phyloP scores from a whole-genome alignment of 2,797 vertebrate species.

The Stomatorhinus walkeri region DNA sequence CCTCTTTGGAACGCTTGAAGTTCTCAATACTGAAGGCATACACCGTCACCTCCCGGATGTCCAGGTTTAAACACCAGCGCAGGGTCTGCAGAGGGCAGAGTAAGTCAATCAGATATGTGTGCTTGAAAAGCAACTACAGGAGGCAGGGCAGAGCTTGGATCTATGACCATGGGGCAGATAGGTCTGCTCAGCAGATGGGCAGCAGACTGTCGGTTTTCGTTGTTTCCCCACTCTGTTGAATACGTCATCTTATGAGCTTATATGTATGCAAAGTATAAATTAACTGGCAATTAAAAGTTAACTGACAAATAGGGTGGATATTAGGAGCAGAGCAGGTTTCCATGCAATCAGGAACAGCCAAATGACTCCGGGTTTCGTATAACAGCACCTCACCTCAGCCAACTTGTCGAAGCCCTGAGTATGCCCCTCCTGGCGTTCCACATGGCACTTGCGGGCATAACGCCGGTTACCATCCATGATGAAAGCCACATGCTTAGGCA shows the following conservation, averaged over 20 bases:
- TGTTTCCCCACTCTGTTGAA: not conserved
- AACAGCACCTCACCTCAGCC: conserved; percentile 69
- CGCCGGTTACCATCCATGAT: conserved; percentile 98
- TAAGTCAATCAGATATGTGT: not conserved
- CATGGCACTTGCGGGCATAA: conserved; percentile 83
- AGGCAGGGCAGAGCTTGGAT: not conserved
- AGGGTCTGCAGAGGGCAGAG: conserved; percentile 64
- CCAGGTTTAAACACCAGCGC: conserved; percentile 89
- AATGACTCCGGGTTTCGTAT: not conserved
- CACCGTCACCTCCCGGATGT: conserved; percentile 87
- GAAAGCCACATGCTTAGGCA: conserved; percentile 93
- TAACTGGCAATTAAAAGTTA: not conserved
- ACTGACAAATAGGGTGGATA: not conserved
- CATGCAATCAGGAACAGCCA: not conserved
- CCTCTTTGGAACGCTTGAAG: conserved; percentile 87
- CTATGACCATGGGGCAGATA: not conserved
- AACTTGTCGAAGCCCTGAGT: conserved; percentile 92
- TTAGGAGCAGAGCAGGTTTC: not conserved
- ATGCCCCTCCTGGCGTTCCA: conserved; percentile 85
- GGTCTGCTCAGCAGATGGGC: not conserved
- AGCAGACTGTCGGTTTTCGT: not conserved
- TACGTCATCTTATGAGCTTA: not conserved
- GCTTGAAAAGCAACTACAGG: not conserved
- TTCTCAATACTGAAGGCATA: conserved; percentile 99
- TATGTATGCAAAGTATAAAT: not conserved